Conservation (phyloP, 1,140 invertebrate genomes). For the Calephelis nemesis region DNA sequence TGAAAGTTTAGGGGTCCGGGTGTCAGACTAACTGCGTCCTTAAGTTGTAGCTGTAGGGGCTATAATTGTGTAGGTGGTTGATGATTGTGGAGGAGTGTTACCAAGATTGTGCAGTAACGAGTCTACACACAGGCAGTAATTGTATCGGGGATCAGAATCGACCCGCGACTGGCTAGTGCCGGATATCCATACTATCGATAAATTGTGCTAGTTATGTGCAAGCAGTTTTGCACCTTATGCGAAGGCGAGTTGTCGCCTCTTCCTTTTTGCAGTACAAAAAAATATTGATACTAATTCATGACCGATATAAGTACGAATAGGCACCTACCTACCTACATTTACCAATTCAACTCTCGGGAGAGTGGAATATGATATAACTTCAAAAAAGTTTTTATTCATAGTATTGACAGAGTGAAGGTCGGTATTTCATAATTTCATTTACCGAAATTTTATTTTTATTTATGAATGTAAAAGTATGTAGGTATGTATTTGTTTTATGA, state of each 20-base stretch:
- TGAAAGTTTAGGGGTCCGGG: constrained; percentile 67
- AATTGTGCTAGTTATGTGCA: constrained; percentile 19
- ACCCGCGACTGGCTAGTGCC: constrained; percentile 46
- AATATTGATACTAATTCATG: too few species aligned
- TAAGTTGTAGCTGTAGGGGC: constrained; percentile 36
- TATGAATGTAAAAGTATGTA: too few species aligned
- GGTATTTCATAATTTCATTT: too few species aligned
- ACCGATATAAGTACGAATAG: too few species aligned
- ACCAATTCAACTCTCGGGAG: too few species aligned
- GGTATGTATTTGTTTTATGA: too few species aligned
- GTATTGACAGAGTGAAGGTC: too few species aligned
- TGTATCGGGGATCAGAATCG: constrained; percentile 74
- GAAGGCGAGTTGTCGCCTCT: background rate
- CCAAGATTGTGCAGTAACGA: constrained; percentile 75
- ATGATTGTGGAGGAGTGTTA: constrained; percentile 50
- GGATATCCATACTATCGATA: constrained; percentile 38
- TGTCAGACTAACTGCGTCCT: constrained; percentile 37
- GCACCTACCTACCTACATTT: too few species aligned
- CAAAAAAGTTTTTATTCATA: too few species aligned
- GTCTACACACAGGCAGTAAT: constrained; percentile 73
- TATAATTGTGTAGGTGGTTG: constrained; percentile 33
- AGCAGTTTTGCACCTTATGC: constrained; percentile 36
- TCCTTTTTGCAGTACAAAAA: too few species aligned
- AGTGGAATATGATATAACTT: too few species aligned
- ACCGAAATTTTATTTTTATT: too few species aligned